Evolutionary conservation across 2,113 vertebrate species (phyloP), one percentile per base, ranked within the genome.

Genomic region (Myanophis thanlyinensis): DNA sequence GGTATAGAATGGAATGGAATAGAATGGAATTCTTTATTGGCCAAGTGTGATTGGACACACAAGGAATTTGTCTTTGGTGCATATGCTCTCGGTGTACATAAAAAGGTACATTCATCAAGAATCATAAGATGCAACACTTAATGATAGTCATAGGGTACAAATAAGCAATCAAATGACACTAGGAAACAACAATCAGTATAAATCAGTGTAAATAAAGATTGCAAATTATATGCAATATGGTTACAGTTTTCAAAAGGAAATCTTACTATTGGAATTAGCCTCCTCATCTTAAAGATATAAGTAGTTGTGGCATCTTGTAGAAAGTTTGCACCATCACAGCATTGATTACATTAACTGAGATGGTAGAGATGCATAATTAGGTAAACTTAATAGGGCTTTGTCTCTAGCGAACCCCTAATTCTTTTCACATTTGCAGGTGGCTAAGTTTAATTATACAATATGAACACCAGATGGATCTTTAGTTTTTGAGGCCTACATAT

Each of bases 401-500:
- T 88, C n/a, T 88, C 47, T 67, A 47, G 49, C 15, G 49, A 84
- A n/a, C 20, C 49, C 48, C 30, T 53, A 88, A 92, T 80, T 92
- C 59, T 87, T 49, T 5, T 40, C 54, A 25, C 87, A 89, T 52
- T 84, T 89, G 40, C 62, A 47, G 91, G 87, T 89, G 62, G 40
- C 62, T n/a, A 47, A 59, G 86, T 15, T 88, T 73, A 88, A 92
- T 92, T 92, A 54, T 84, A 54, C 51, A 89, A 51, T 20, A 54
- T 80, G 91, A 20, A 27, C 27, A 54, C 27, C 91, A 92, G 91
- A 89, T 84, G 87, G 87, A 85, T 89, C 62, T 92, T 89, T 67
- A 53, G 23, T 89, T 92, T 59, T 25, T 87, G 91, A 89, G 67
- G 87, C 91, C 86, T 85, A 85, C 51, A 89, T 87, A 84, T 54